phyloP scores from a whole-genome alignment of 64 coral and sea anemone species.

The Hydrozoanthus tunicans region DNA sequence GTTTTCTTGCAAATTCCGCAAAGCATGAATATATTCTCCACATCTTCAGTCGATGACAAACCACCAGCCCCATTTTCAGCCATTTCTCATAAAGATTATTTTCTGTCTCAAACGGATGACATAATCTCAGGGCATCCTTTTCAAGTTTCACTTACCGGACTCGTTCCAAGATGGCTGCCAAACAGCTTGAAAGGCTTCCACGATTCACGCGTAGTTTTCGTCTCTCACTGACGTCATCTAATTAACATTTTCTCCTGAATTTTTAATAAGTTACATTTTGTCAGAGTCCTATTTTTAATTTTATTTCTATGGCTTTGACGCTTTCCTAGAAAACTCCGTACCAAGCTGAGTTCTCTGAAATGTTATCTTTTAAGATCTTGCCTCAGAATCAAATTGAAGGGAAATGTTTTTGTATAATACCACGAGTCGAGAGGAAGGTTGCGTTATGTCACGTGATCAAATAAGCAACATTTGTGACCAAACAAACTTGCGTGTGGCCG shows the following conservation, averaged over 20 bases:
- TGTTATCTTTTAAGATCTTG: not conserved
- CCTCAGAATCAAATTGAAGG: not conserved
- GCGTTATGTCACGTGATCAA: slow-evolving; percentile 39
- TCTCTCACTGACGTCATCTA: slow-evolving; percentile 51
- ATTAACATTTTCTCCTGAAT: slow-evolving; percentile 53
- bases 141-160: slow-evolving; percentile 1
- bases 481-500: not conserved
- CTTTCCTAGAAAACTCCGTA: not conserved
- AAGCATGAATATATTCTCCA: slow-evolving; percentile 84
- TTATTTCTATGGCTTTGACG: not conserved
- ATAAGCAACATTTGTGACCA: not conserved
- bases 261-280: slow-evolving; percentile 33
- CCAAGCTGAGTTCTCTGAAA: not conserved
- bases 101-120: not conserved
- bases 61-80: slow-evolving; percentile 62
- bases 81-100: slow-evolving; percentile 53
- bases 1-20: slow-evolving; percentile 90
- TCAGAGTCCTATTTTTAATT: slow-evolving; percentile 16
- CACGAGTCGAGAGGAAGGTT: not conserved
- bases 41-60: slow-evolving; percentile 59
- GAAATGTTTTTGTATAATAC: not conserved
- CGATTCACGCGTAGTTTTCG: slow-evolving; percentile 53
- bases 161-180: slow-evolving; percentile 57
- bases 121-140: slow-evolving; percentile 3
- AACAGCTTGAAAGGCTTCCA: slow-evolving; percentile 52